phyloP scores from a whole-genome alignment of 2,888 invertebrate species.

The Ornithoptera alexandrae region DNA sequence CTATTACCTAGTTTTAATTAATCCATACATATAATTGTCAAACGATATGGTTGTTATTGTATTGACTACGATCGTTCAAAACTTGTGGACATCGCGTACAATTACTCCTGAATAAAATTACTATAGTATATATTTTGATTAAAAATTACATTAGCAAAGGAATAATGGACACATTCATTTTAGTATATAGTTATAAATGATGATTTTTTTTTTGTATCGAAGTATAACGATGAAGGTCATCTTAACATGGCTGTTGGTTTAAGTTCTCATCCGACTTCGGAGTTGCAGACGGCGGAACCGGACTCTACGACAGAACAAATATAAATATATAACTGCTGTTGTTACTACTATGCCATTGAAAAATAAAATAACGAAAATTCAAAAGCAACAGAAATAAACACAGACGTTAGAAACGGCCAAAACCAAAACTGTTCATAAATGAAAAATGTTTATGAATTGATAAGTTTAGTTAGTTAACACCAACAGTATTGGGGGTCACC shows the following conservation, averaged over 20 bases:
- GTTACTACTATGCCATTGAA: slow-evolving; percentile 23
- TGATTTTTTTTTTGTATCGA: slow-evolving; percentile 39
- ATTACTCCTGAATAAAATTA: slow-evolving; percentile 11
- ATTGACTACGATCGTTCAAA: slow-evolving; percentile 8
- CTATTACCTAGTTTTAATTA: slow-evolving; percentile 8
- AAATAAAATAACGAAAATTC: slow-evolving; percentile 18
- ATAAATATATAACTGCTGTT: slow-evolving; percentile 39
- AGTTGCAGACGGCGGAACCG: slow-evolving; percentile 81
- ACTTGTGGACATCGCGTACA: slow-evolving; percentile 2
- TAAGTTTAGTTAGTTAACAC: slow-evolving; percentile 39
- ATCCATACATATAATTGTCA: slow-evolving; percentile 8
- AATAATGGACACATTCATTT: slow-evolving; percentile 22
- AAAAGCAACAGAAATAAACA: slow-evolving; percentile 32
- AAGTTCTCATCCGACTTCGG: slow-evolving; percentile 87
- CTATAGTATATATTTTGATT: slow-evolving; percentile 8
- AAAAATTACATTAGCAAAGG: slow-evolving; percentile 18
- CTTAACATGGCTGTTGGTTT: slow-evolving; percentile 83
- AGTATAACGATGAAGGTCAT: slow-evolving; percentile 31
- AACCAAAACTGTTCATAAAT: slow-evolving; percentile 31
- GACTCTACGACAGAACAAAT: slow-evolving; percentile 80
- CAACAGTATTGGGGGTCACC: slow-evolving; percentile 32
- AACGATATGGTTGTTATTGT: slow-evolving; percentile 7
- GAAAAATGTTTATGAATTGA: slow-evolving; percentile 22
- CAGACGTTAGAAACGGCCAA: slow-evolving; percentile 30
- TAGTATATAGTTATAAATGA: slow-evolving; percentile 41